Evolutionary conservation across 2,888 invertebrate genomes (phyloP), one percentile per base, ranked within the genome.

Genomic region (Carabus problematicus): DNA sequence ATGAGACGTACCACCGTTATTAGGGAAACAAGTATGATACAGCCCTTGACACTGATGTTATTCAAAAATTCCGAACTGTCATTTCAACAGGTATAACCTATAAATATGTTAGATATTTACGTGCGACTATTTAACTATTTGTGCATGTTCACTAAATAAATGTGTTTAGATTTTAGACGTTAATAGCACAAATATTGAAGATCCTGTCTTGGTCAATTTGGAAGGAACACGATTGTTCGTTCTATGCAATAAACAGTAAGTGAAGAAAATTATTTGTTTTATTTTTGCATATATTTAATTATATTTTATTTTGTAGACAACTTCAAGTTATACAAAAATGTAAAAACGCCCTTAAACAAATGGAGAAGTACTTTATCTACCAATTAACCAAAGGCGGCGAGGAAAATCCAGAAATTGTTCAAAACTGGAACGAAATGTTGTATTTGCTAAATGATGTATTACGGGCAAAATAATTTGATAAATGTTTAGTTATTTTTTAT

Each of bases 11-110:
- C 85, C 0, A 81, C 85, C 0, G 76, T 88, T 0, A 84, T 89
- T 4, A 80, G 86, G 72, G 88, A 88, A 74, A 85, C 85, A 0
- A 86, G 87, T 42, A 73, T 86, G 0, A 74, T 91, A n/a, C 81
- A 88, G 0, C 86, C 89, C 0, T 80, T 89, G 18, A 80, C 87
- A 0, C 85, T 85, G 3, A 71, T 90, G 8, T 75, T 91, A 62
- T 90, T 90, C 77, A 82, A 75, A 64, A 79, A 78, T 73, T 77
- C 77, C 16, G 70, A 76, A 14, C 68, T 80, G 39, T 61, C 72
- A 59, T 74, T 79, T 19, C 72, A 75, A 73, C 72, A 78, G 68
- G 80, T 81, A 75, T 73, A 72, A 72, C 8, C 49, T 14, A 12
- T 61, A 54, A 11, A 12, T 11, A 19, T n/a, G n/a, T n/a, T n/a